phyloP scores from a whole-genome alignment of 1,140 invertebrate genomes.

The Tetragonula clypearis region DNA sequence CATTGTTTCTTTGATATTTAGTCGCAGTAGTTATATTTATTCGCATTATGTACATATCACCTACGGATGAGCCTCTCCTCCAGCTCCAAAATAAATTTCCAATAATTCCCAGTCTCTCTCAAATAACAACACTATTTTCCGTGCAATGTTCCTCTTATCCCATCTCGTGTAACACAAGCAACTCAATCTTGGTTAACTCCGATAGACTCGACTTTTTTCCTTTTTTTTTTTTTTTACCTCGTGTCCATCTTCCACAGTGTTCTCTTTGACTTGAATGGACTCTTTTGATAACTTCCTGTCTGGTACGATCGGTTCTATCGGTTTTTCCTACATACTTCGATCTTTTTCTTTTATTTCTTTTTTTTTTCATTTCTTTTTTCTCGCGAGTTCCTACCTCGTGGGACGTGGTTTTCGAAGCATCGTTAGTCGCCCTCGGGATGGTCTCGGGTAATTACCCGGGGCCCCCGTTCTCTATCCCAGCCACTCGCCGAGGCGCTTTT shows the following conservation, averaged over 20 bases:
- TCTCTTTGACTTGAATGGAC: neutral
- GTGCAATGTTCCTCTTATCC: neutral
- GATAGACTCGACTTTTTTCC: neutral
- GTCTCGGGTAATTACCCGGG: slow-evolving; percentile 51
- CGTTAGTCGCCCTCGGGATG: slow-evolving; percentile 30
- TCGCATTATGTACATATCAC: too few relatives aligned
- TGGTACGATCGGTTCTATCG: neutral
- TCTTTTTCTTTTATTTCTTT: neutral
- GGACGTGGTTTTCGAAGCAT: slow-evolving; percentile 13
- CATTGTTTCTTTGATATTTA: too few relatives aligned
- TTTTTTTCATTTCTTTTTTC: neutral
- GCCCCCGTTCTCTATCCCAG: slow-evolving; percentile 36
- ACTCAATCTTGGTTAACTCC: neutral
- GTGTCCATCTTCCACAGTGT: neutral
- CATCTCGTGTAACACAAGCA: neutral
- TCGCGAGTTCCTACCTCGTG: neutral
- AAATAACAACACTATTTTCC: too few relatives aligned
- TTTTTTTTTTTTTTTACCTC: neutral
- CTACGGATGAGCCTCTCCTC: too few relatives aligned
- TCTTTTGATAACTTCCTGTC: neutral
- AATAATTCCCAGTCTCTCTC: too few relatives aligned
- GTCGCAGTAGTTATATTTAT: too few relatives aligned
- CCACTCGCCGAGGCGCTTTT: slow-evolving; percentile 27
- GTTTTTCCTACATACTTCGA: neutral
- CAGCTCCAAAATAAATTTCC: too few relatives aligned